Conservation (phyloP, 2,797 vertebrate species). For the Corythornis leucogaster region DNA sequence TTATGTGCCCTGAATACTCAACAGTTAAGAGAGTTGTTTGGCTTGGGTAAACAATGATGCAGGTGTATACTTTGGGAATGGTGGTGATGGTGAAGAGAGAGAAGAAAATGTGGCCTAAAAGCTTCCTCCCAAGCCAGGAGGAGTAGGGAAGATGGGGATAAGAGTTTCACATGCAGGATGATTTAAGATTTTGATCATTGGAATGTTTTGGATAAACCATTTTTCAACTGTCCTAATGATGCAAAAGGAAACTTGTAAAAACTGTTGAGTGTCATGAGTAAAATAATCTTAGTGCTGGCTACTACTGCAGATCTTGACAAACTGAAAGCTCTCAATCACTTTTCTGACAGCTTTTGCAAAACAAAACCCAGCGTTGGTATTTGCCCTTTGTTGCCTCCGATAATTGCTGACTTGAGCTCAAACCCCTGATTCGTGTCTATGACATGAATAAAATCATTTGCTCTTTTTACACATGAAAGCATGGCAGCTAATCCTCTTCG, state of each 20-base stretch:
- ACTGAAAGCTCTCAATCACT: conserved; percentile 10
- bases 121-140: not conserved
- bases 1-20: not conserved
- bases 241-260: not conserved
- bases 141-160: not conserved
- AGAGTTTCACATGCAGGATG: not conserved
- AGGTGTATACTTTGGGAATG: not conserved
- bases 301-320: not conserved
- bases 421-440: conserved; percentile 15
- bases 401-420: conserved; percentile 60
- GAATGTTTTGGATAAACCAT: not conserved
- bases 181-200: not conserved
- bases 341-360: conserved; percentile 19
- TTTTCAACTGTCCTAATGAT: not conserved
- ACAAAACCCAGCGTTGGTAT: conserved; percentile 15
- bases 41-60: not conserved
- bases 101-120: not conserved
- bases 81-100: too few species aligned
- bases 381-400: conserved; percentile 47
- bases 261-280: not conserved
- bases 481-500: conserved; percentile 38
- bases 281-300: conserved; percentile 1
- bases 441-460: conserved; percentile 51
- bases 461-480: conserved; percentile 60
- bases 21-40: not conserved